Conservation (phyloP, 2,888 invertebrate genomes). For the Ochropacha duplaris region DNA sequence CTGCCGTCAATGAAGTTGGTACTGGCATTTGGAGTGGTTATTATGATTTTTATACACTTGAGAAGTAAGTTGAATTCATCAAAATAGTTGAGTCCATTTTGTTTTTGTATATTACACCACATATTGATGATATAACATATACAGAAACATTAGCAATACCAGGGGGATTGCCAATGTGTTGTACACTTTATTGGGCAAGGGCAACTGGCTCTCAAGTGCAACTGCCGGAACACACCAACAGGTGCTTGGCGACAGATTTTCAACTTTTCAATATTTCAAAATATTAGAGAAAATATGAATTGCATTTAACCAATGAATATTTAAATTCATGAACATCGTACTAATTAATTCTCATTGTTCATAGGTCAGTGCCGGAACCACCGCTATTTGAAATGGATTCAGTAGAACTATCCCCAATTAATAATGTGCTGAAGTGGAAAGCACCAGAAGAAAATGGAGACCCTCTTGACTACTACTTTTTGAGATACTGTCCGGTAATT, state of each 20-base stretch:
- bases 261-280: not conserved
- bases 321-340: not conserved
- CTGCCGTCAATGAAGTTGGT: slow-evolving; percentile 65
- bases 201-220: no score
- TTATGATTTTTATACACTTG: slow-evolving; percentile 51
- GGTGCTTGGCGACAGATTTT: no score
- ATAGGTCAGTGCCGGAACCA: slow-evolving; percentile 60
- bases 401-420: slow-evolving; percentile 28
- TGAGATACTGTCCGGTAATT: slow-evolving; percentile 65
- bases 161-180: no score
- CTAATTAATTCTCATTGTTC: not conserved
- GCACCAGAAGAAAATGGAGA: slow-evolving; percentile 56
- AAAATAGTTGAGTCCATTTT: no score
- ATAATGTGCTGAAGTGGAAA: slow-evolving; percentile 56
- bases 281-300: no score
- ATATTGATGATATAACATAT: no score
- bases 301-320: not conserved
- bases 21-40: slow-evolving; percentile 51
- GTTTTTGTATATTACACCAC: no score
- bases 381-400: slow-evolving; percentile 48
- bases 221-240: no score
- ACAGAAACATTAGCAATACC: no score
- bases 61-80: slow-evolving; percentile 53
- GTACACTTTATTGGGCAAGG: no score
- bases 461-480: slow-evolving; percentile 57